Base-by-base conservation (phyloP, 2,113 vertebrate species). In the Ceuthmochares aereus region DNA sequence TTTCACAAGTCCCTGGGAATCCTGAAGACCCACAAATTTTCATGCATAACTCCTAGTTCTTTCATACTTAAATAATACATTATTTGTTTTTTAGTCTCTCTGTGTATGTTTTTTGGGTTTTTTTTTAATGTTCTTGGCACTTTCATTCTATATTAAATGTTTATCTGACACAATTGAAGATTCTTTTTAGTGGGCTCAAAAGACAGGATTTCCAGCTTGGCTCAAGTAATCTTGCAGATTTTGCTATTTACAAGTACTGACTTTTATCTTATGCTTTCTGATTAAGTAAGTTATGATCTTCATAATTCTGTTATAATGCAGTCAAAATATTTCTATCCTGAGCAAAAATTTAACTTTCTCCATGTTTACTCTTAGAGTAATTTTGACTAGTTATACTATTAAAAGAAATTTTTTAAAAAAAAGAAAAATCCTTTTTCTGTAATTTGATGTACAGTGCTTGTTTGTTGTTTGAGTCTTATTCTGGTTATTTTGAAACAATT, bases 311-410 rank as follows among this genome's bases (percentile, higher is more conserved):
- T 88, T 93, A 74, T 32, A 93, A 79, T 29, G 54, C 30, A 90
- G 68, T 76, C 66, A 70, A 81, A 66, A 75, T 84, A 85, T 23
- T 20, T 87, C 76, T 88, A 60, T 84, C 32, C 14, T 37, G 43
- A 84, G 14, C 68, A 32, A 92, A 87, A 96, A 88, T 87, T 60
- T 56, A 74, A 81, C 93, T 91, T 95, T 43, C 13, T 26, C 12
- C 14, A 54, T 72, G n/a, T 87, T 91, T 92, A 62, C 58, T 84
- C 78, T 82, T 75, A 72, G 22, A 17, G 45, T 68, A 45, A 84
- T 76, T 95, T 95, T 89, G 56, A 91, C 43, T 92, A 80, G 18
- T 84, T 93, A 80, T 74, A 14, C 6, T 87, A 70, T 84, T 91
- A 91, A 94, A 94, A 91, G 30, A 78, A 95, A 55, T 40, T 40